Evolutionary conservation across 2,888 invertebrate species (phyloP), one percentile per base, ranked within the genome.

Genomic region (Fissipunctia ypsillon): DNA sequence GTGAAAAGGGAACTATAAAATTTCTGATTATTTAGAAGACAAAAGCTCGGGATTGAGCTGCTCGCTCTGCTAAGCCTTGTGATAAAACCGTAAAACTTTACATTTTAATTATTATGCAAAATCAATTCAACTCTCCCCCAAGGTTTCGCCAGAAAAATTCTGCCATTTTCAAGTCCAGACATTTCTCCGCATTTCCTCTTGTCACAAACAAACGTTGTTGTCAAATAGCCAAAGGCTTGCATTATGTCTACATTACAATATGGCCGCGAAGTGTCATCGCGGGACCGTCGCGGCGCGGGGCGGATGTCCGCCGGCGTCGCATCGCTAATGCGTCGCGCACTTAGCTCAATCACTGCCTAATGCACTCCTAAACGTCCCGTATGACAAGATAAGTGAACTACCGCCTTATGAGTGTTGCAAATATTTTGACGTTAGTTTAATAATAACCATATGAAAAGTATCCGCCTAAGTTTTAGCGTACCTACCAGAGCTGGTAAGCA

Each of bases 221-320:
- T 78, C 69, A 81, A 84, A 77, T 79, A 69, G 71, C 79, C 76
- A 77, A 77, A 80, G 66, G 73, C 67, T 69, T 73, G 78, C 61
- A 83, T 84, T 84, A 92, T 92, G 91, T 93, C 93, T 93, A 90
- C 90, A 86, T 89, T 89, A 89, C 89, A 91, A 57, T 73, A 78
- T 91, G 90, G 90, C 91, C 90, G 88, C 88, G 89, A 89, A 92
- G 92, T 91, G 92, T 90, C 89, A 91, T 91, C 89, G 89, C 87
- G 85, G 80, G 66, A 67, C 71, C 64, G 66, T 75, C 67, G 65
- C 79, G 67, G 25, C 81, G 80, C 88, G 86, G 84, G 56, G 84
- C 94, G 94, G 94, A 95, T 83, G 83, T 95, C 95, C 94, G 95
- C 91, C 95, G 94, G 95, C 95, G 94, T 89, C 95, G 92, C 91